These are phyloP conservation scores for Tetanocera ferruginea DNA, from an alignment of 2,888 invertebrate genomes.

Conservation along the genomic window DNA sequence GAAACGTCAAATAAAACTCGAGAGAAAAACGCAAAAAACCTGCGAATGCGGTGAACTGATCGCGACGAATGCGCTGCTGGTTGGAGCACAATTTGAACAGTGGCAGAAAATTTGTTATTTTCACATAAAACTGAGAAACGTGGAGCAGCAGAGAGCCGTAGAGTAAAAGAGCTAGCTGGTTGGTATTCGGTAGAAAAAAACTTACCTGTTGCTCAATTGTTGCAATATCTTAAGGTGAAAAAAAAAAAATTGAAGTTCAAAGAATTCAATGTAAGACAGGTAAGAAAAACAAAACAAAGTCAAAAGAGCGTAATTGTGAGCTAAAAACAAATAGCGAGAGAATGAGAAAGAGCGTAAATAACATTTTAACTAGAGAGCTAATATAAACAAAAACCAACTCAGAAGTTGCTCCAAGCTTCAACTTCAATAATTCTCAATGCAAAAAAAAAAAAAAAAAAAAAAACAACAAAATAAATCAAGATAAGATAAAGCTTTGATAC, in stretches of 20 bases:
- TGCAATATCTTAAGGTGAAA: too few species aligned
- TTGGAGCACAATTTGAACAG: neutral
- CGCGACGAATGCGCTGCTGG: conserved; percentile 27
- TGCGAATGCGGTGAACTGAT: conserved; percentile 32
- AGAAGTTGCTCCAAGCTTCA: too few species aligned
- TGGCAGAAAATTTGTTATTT: neutral
- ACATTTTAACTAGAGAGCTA: too few species aligned
- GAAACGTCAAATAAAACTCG: neutral
- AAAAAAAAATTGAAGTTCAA: too few species aligned
- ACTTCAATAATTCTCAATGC: too few species aligned
- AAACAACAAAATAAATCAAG: too few species aligned
- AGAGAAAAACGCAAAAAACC: neutral
- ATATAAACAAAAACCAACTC: too few species aligned
- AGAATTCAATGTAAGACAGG: neutral
- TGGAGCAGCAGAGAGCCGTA: neutral
- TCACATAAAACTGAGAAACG: neutral
- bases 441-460: too few species aligned
- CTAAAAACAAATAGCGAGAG: neutral
- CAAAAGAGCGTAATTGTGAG: neutral
- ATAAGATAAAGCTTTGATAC: too few species aligned
- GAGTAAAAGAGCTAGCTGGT: neutral
- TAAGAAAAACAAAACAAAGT: neutral
- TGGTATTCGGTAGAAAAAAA: neutral
- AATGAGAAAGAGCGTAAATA: neutral
- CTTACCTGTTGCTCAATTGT: conserved; percentile 7